Percentiles rank a stretch among this genome's conserved stretches.
phyloP scores from a whole-genome alignment of 2,797 vertebrate species.

The Amazona ochrocephala region DNA sequence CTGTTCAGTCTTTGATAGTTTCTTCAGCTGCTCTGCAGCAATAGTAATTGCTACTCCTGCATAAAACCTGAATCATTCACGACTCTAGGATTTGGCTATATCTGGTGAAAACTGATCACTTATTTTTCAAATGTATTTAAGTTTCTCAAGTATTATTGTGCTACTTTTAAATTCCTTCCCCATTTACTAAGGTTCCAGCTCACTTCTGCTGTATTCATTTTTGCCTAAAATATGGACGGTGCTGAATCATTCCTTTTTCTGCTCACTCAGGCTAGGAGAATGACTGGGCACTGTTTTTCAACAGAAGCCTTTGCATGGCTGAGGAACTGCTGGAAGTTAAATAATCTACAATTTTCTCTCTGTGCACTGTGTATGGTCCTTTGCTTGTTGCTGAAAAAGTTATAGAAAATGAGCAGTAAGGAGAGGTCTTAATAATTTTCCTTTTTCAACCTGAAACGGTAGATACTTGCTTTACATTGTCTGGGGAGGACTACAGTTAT shows the following conservation, averaged over 20 bases:
- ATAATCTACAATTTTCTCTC: not conserved
- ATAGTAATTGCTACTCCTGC: not conserved
- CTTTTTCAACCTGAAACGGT: not conserved
- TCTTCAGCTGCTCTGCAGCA: not conserved
- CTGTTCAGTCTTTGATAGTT: not conserved
- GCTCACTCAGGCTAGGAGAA: not conserved
- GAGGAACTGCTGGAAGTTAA: slow-evolving; percentile 45
- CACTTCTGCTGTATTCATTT: not conserved
- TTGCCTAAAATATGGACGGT: not conserved
- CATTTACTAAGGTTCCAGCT: not conserved
- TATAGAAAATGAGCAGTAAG: not conserved
- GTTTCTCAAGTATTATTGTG: not conserved
- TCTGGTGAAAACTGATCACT: not conserved
- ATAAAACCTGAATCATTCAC: not conserved
- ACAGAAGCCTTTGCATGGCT: not conserved
- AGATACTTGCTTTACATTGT: not conserved
- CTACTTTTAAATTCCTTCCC: slow-evolving; percentile 12
- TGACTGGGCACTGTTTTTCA: slow-evolving; percentile 34
- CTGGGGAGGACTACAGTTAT: not conserved
- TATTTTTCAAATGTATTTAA: not conserved
- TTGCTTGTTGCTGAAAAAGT: not conserved
- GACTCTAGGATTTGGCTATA: not conserved
- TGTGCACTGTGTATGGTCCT: not conserved
- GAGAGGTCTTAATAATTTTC: not conserved
- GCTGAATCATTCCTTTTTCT: not conserved